Evolutionary conservation across 2,888 invertebrate species (phyloP), one percentile per base, ranked within the genome.

Genomic region (Nomada fabriciana): DNA sequence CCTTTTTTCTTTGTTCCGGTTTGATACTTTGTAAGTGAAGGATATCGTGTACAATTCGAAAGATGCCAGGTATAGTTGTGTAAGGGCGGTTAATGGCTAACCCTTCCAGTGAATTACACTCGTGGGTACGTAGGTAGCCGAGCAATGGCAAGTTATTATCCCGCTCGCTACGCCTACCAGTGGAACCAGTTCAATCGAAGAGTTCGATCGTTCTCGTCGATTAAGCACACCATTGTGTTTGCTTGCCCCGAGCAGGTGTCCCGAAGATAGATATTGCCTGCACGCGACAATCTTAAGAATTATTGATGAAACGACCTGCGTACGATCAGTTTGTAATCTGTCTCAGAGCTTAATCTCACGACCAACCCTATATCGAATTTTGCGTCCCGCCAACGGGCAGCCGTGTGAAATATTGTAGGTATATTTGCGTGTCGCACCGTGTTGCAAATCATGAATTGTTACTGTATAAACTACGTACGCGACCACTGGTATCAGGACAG

Each of bases 201-300:
- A 77, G 83, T 83, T 79, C 83, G 79, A 83, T 83, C 83, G 84
- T 83, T 83, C 84, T 75, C 79, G 53, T 52, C 72, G 83, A 83
- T 83, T 83, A 83, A 79, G n/a, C 79, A 3, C 55, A 3, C 55
- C 79, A 83, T 83, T 83, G 83, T 83, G 75, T 75, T 71, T 68
- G 68, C 75, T 69, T 69, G 79, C 75, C 79, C 36, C 55, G 68
- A 72, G 64, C 83, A 83, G 84, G 83, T 83, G 83, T 72, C 79
- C 52, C 63, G 73, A 74, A 83, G 84, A 83, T 83, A 72, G 79
- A 83, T 79, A 83, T 74, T 72, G 71, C 68, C 63, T 83, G 64
- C 84, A 79, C 79, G 74, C 83, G 79, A 75, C 84, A 83, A 74
- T 53, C 25, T 74, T 67, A 52, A 65, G 69, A 78, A 83, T 83